A percentile compares a stretch with the other conserved stretches of the same genome.
Evolutionary conservation across 2,888 invertebrate genomes (phyloP).

Genomic region (Eremobia ochroleuca): DNA sequence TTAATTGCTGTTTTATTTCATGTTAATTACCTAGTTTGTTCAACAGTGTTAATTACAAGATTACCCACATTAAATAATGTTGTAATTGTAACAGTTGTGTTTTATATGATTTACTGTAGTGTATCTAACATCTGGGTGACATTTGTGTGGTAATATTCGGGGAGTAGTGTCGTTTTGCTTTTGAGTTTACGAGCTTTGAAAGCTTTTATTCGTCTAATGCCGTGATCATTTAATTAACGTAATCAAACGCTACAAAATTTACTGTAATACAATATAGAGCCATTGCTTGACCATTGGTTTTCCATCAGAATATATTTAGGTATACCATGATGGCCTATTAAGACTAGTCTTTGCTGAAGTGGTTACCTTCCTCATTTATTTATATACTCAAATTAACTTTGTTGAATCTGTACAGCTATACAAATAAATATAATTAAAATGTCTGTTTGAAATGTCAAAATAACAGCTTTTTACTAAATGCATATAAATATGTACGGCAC

Average conservation of each 20-base stretch:
- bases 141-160: constrained; percentile 8
- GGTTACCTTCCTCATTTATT: no score
- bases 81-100: constrained; percentile 1
- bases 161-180: background rate
- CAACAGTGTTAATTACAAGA: constrained; percentile 23
- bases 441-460: no score
- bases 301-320: background rate
- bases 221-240: no score
- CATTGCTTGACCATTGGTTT: background rate
- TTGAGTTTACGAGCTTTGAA: background rate
- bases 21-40: constrained; percentile 19
- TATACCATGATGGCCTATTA: no score
- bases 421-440: no score
- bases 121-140: background rate
- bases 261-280: background rate
- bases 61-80: constrained; percentile 9
- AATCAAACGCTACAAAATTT: no score
- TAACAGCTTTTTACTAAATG: no score
- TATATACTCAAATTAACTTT: no score
- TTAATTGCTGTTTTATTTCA: constrained; percentile 41
- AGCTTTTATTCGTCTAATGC: background rate
- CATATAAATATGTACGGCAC: no score
- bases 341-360: no score
- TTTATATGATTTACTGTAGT: constrained; percentile 21
- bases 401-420: no score